phyloP scores from a whole-genome alignment of 2,113 vertebrate genomes.

The Junco hyemalis region DNA sequence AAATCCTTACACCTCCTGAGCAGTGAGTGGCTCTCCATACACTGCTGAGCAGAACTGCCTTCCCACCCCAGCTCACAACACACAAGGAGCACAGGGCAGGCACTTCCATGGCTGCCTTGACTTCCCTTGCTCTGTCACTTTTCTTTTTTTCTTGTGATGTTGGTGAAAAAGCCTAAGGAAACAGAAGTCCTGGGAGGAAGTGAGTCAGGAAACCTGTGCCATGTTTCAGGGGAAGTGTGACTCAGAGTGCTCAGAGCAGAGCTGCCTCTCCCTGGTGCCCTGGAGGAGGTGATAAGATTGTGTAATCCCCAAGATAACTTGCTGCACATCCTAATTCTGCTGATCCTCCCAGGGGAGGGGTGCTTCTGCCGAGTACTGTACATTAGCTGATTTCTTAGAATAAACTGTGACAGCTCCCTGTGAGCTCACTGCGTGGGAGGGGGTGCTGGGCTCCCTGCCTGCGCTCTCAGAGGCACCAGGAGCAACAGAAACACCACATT shows the following conservation, averaged over 20 bases:
- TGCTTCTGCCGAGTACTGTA: constrained; percentile 58
- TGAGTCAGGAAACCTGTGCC: constrained; percentile 59
- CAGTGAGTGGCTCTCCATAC: background rate
- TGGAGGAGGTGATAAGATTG: constrained; percentile 67
- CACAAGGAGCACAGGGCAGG: fast-evolving
- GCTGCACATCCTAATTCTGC: constrained; percentile 61
- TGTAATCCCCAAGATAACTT: constrained; percentile 65
- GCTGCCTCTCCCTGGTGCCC: constrained; percentile 3
- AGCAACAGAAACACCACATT: constrained; percentile 12
- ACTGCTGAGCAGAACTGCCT: background rate
- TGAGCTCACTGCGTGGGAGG: constrained; percentile 45
- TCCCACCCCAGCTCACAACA: background rate
- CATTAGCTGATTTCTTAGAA: constrained; percentile 71
- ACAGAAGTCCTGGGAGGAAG: constrained; percentile 46
- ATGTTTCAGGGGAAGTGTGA: constrained; percentile 31
- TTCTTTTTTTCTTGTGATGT: background rate
- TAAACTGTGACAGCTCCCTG: constrained; percentile 37
- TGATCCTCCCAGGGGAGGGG: constrained; percentile 67
- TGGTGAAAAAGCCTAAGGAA: constrained; percentile 15
- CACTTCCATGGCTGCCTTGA: background rate
- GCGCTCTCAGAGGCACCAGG: background rate
- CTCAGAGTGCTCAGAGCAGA: background rate
- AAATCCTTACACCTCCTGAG: background rate
- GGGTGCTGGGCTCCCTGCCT: constrained; percentile 53
- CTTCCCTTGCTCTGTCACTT: background rate